A percentile compares a stretch with the other conserved stretches of the same genome.
These are phyloP conservation scores for Lipotes vexillifer DNA, from an alignment of 2,113 vertebrate species.

Conservation along the genomic window DNA sequence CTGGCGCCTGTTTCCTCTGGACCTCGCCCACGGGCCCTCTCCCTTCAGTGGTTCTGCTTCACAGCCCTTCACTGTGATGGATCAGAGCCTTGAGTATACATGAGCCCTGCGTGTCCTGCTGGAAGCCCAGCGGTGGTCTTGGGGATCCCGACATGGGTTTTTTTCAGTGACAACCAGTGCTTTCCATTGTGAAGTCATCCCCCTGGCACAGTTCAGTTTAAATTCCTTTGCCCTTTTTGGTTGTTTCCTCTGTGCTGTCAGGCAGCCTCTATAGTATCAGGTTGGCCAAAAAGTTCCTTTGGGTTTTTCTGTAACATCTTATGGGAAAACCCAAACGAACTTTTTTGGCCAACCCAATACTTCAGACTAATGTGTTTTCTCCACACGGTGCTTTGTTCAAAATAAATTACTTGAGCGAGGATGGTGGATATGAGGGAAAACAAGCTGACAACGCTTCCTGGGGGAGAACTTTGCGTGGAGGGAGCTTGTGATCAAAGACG, in stretches of 20 bases:
- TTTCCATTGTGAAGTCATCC: background rate
- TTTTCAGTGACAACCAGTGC: background rate
- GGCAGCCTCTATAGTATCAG: background rate
- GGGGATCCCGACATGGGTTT: background rate
- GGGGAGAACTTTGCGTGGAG: background rate
- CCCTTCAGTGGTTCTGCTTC: fast-evolving
- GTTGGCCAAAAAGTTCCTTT: no score
- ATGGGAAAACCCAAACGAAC: no score
- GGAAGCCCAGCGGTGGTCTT: fast-evolving
- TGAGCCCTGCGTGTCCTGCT: background rate
- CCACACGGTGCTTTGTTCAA: background rate
- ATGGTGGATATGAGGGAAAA: background rate
- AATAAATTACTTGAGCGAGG: background rate
- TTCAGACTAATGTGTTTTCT: background rate
- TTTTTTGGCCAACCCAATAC: background rate
- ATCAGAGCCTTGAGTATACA: no score
- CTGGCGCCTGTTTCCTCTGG: fast-evolving
- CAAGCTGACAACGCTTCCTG: background rate
- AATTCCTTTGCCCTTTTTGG: background rate
- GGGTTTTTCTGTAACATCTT: no score
- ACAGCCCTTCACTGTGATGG: fast-evolving
- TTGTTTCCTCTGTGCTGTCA: background rate
- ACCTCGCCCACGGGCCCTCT: fast-evolving
- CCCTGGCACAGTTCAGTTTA: fast-evolving
- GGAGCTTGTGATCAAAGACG: background rate